phyloP scores from a whole-genome alignment of 2,888 invertebrate species.

The Ophonus ardosiacus region DNA sequence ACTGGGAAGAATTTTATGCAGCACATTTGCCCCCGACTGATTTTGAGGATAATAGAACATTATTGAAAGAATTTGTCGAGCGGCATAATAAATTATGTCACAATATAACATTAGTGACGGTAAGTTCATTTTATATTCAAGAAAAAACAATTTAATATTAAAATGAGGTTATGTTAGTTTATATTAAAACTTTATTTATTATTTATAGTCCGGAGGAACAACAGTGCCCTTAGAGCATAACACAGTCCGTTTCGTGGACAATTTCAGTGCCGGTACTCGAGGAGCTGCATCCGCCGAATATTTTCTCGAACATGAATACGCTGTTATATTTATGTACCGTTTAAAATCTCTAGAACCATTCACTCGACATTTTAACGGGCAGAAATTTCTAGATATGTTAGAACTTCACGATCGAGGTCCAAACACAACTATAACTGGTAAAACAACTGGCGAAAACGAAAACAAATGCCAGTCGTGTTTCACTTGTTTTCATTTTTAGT shows the following conservation, averaged over 20 bases:
- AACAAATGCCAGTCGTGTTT: constrained; percentile 7
- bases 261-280: constrained; percentile 97
- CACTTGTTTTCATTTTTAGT: constrained; percentile 77
- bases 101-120: constrained; percentile 88
- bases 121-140: constrained; percentile 75
- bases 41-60: constrained; percentile 84
- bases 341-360: constrained; percentile 94
- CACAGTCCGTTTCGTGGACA: constrained; percentile 98
- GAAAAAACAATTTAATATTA: neutral
- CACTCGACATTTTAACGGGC: constrained; percentile 89
- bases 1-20: constrained; percentile 92
- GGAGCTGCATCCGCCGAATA: constrained; percentile 97
- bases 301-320: constrained; percentile 91
- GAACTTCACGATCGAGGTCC: constrained; percentile 81
- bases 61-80: constrained; percentile 86
- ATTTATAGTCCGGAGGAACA: constrained; percentile 93
- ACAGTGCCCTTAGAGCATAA: constrained; percentile 97
- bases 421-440: constrained; percentile 83
- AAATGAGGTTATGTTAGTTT: constrained; percentile 20
- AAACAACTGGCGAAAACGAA: constrained; percentile 43
- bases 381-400: constrained; percentile 88
- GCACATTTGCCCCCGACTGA: constrained; percentile 87
- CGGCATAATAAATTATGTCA: constrained; percentile 83
- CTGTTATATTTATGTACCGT: constrained; percentile 96
- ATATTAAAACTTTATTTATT: constrained; percentile 26